Evolutionary conservation across 1,140 invertebrate genomes (phyloP), one percentile per base, ranked within the genome.

Genomic region (Euura lappo): DNA sequence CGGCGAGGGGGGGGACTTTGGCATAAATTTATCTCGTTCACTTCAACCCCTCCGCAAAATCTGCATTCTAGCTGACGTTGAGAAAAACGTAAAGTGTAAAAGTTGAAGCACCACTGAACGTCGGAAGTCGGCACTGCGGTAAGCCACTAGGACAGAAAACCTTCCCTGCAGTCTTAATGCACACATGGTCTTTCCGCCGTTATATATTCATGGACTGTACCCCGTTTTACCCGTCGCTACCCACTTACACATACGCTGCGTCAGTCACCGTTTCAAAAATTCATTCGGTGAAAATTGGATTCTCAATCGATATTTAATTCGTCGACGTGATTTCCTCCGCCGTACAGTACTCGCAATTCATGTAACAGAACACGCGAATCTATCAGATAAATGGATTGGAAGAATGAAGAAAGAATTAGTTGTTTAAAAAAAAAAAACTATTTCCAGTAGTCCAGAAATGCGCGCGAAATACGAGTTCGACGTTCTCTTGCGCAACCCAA

Each of bases 401-500:
- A 28, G 28, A 28, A 28, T 28, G 28, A 28, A 28, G 28, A 28
- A 28, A 28, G 0, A 28, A 28, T 28, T 28, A 28, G 28, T 28
- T 28, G 28, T 28, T 28, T 28, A 28, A 28, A 28, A 28, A 28
- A 28, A 28, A 28, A 28, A 28, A 28, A 28, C 28, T 28, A 28
- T 28, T 28, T 28, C 28, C 28, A 28, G 28, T 28, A 28, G 28
- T 28, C 28, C 28, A 28, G 28, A 28, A 60, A 8, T 60, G 51
- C 51, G 51, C 51, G 51, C 8, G 51, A n/a, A 8, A 11, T 60
- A n/a, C 6, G 13, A 60, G 0, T n/a, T 60, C 51, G 8, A 8
- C 51, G 51, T 60, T 60, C 51, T 60, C 13, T 60, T 60, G 51
- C 51, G 51, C 51, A 60, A 60, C 51, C 51, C 51, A 60, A 60